These are phyloP conservation scores for Aporophyla nigra DNA, from an alignment of 2,888 invertebrate genomes.

Conservation along the genomic window DNA sequence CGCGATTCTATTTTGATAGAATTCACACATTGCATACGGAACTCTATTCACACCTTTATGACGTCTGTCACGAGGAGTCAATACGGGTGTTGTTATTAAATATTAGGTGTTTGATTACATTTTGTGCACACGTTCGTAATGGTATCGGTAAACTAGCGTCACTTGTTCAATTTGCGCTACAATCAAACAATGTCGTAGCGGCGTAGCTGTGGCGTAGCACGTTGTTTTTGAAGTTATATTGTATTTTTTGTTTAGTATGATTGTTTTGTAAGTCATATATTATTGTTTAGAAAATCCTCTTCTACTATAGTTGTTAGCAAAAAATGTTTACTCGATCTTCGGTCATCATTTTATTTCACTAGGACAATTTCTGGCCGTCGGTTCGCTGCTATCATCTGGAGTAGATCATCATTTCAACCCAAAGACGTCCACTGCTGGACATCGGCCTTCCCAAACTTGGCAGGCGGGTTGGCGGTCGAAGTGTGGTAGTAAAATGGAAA, in stretches of 20 bases:
- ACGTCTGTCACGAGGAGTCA: constrained; percentile 58
- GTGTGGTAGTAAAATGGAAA: no score
- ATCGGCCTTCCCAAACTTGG: no score
- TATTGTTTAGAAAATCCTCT: neutral
- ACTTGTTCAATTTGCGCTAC: constrained; percentile 33
- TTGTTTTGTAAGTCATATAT: neutral
- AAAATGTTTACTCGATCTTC: neutral
- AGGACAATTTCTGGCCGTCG: neutral
- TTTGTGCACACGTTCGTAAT: constrained; percentile 24
- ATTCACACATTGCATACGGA: constrained; percentile 50
- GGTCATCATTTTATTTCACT: neutral
- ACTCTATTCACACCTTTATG: constrained; percentile 40
- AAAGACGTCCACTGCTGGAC: no score
- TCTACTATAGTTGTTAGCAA: neutral
- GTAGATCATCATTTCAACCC: no score
- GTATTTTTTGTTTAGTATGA: neutral
- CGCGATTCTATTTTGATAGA: constrained; percentile 14
- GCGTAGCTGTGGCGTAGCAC: constrained; percentile 12
- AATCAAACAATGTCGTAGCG: constrained; percentile 1
- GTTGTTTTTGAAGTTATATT: neutral
- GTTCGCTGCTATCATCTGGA: neutral
- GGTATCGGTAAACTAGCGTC: constrained; percentile 34
- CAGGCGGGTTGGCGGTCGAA: no score
- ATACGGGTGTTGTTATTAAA: constrained; percentile 62
- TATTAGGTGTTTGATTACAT: constrained; percentile 39